Evolutionary conservation across 2,888 invertebrate species (phyloP), one percentile per base, ranked within the genome.

Genomic region (Leuctra nigra): DNA sequence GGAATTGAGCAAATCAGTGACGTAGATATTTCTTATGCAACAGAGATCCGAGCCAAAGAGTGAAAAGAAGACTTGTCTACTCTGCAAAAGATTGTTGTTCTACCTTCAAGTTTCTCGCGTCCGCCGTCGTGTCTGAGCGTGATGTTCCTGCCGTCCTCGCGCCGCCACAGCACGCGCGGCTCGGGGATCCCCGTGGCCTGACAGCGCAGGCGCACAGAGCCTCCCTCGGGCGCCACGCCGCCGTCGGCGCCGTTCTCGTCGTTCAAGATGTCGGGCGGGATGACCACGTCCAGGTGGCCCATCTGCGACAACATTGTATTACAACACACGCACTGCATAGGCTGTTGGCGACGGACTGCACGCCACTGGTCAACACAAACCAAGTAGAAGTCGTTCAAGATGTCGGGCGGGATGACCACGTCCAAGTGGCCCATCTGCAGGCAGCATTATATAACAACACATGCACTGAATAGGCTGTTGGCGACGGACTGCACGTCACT

Each of bases 341-440:
- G n/a, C n/a, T n/a, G n/a, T n/a, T n/a, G n/a, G n/a, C n/a, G n/a
- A n/a, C n/a, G n/a, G n/a, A n/a, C n/a, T n/a, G n/a, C n/a, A n/a
- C n/a, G n/a, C n/a, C n/a, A n/a, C n/a, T n/a, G n/a, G n/a, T n/a
- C n/a, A n/a, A n/a, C n/a, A n/a, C n/a, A n/a, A n/a, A n/a, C n/a
- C n/a, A n/a, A n/a, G n/a, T n/a, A n/a, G n/a, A n/a, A n/a, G 57
- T 87, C 84, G 72, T 89, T 86, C 63, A 89, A 77, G 64, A 92
- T 91, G 72, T 91, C 91, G 53, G 91, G 91, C 11, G 91, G 89
- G 66, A 91, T 87, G 60, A 90, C 87, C 62, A 93, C 92, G 69
- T 89, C 86, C 68, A 93, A 78, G 68, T 84, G 81, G 60, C 91
- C 93, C 50, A 50, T 50, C 50, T 50, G 29, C n/a, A n/a, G n/a